Base-by-base conservation (phyloP, 2,888 invertebrate species). In the Melinopterus prodromus region DNA sequence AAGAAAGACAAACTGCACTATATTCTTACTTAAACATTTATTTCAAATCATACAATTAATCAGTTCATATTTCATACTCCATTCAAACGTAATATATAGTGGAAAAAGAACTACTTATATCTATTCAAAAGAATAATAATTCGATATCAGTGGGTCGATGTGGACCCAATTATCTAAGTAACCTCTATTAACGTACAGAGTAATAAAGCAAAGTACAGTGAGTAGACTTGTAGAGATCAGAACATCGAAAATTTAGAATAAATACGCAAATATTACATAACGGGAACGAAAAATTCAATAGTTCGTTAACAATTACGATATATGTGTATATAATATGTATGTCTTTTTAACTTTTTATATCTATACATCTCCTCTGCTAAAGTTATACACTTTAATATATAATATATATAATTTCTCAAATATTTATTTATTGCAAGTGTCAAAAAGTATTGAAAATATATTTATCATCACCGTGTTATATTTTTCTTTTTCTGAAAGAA, bases 381-480 rank as follows among this genome's bases (percentile, higher is more conserved):
- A 9, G 53, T 53, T 53, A 53, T 53, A 53, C 53, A 9, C 12
- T 53, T 53, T 12, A 53, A 77, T 77, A 77, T 94, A 53, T 38
- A 53, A 71, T 37, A 15, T 69, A 76, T 79, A 79, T 76, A 69
- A 84, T 92, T 90, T 77, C 15, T 77, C 69, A 69, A 35, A 71
- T 38, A 76, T 79, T 79, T 70, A 26, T 75, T 86, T 86, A 86
- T 86, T 86, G 86, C 87, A 85, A 85, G 86, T 86, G 85, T 85
- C 86, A 86, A 87, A 86, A 86, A 86, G 86, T 87, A 87, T 87
- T 86, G 86, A 87, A 87, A 87, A 87, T 87, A 87, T 86, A 86
- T 85, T 83, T 82, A 82, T 83, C 81, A 82, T 82, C 82, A 80
- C 81, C 71, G 80, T 81, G 78, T 53, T 53, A 53, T 53, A 53